phyloP scores from a whole-genome alignment of 64 coral and sea anemone species.

The Stichodactyla mertensii region DNA sequence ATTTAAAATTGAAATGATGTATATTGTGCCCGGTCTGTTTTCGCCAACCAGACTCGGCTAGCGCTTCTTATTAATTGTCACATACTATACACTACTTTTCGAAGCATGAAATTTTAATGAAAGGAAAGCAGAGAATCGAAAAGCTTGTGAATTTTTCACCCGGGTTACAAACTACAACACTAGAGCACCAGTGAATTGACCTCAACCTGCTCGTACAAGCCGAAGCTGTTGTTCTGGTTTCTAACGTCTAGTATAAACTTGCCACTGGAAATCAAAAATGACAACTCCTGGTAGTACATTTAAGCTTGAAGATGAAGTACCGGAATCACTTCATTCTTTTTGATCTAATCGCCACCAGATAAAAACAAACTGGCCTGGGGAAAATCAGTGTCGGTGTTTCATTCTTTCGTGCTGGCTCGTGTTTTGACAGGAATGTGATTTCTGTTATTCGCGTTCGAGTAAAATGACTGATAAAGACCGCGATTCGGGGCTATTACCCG shows the following conservation, averaged over 20 bases:
- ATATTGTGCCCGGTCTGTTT: neutral
- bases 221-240: neutral
- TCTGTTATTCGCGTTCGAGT: neutral
- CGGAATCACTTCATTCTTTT: neutral
- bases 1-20: neutral
- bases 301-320: neutral
- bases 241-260: neutral
- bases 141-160: neutral
- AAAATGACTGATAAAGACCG: neutral
- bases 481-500: neutral
- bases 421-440: conserved; percentile 1
- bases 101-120: neutral
- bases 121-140: neutral
- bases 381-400: neutral
- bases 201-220: neutral
- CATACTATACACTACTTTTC: neutral
- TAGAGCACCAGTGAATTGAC: neutral
- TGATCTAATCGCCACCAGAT: neutral
- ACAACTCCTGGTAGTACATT: neutral
- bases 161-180: conserved; percentile 1
- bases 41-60: neutral
- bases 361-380: neutral
- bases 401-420: neutral
- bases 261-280: neutral
- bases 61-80: neutral